Evolutionary conservation across 1,140 invertebrate species (phyloP).

Genomic region (Vanessa atalanta): DNA sequence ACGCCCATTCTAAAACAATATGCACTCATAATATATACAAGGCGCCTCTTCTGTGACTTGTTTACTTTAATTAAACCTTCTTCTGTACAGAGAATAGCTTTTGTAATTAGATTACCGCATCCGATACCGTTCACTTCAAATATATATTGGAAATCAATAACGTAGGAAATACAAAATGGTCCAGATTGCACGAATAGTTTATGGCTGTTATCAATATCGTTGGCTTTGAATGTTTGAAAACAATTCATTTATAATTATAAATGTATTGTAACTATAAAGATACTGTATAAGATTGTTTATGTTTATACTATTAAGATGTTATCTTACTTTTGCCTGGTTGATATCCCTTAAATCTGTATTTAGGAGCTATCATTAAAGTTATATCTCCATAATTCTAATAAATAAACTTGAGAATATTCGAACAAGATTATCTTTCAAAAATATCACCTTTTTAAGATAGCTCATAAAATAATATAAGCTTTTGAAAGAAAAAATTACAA

Average conservation of each 20-base stretch:
- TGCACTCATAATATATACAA: not conserved
- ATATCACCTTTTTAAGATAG: too few relatives aligned
- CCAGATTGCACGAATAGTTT: conserved; percentile 29
- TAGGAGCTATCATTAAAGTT: too few relatives aligned
- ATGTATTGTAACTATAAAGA: too few relatives aligned
- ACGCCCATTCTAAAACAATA: not conserved
- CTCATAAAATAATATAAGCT: too few relatives aligned
- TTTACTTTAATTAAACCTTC: conserved; percentile 56
- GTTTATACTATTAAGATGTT: too few relatives aligned
- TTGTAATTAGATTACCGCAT: conserved; percentile 49
- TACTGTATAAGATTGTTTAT: too few relatives aligned
- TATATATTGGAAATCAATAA: conserved; percentile 38
- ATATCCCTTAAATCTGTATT: too few relatives aligned
- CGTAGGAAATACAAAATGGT: conserved; percentile 26
- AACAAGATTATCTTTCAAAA: too few relatives aligned
- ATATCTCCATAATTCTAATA: too few relatives aligned
- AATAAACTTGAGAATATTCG: too few relatives aligned
- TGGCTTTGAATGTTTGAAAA: conserved; percentile 1
- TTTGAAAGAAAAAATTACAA: too few relatives aligned
- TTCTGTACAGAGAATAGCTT: conserved; percentile 33
- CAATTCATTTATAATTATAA: not conserved
- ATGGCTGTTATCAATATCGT: conserved; percentile 22
- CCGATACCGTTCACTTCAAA: conserved; percentile 25
- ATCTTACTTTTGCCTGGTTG: too few relatives aligned
- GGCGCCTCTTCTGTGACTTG: conserved; percentile 38